Base-by-base conservation (phyloP, 2,113 vertebrate genomes). In the Festucalex cinctus region DNA sequence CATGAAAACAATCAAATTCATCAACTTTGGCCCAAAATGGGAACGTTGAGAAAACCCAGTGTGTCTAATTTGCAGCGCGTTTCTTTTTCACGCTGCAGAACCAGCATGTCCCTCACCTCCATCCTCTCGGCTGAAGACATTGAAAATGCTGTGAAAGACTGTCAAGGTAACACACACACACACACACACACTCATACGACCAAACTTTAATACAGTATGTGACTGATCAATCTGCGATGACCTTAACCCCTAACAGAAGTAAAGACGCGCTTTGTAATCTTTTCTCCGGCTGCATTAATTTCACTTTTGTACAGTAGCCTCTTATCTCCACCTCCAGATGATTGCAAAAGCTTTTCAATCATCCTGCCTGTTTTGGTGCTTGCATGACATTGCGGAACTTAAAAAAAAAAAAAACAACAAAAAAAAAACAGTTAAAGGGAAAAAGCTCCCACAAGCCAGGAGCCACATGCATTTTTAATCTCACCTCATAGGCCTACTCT, bases 31-130 rank as follows among this genome's bases (percentile, higher is more conserved):
- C 39, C 39, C 39, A 41, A 62, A 74, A 62, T 28, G 39, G 19
- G 22, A 60, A 46, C 53, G 14, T 6, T 26, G 49, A 58, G 57
- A 37, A 63, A 32, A n/a, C 3, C 20, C 32, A 39, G 36, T 46
- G 56, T 43, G 36, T 71, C 44, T 68, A 36, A 71, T 77, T 77
- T 49, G 59, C 24, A 5, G 2, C 9, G 39, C 65, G 20, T n/a
- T 61, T 75, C 68, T 0, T 89, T n/a, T 80, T 65, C 17, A 48
- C 60, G 65, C 70, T 44, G 59, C 86, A 96, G 94, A 84, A 90
- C 80, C 85, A 94, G 88, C 67, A 99, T 99, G 96, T 97, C 94
- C 73, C 93, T 99, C 80, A 94, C 91, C 58, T 95, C 96, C 36
- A 83, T 98, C 69, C 94, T 99, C 48, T 94, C 92, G 22, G 92